Base-by-base conservation (phyloP, 2,888 invertebrate species). In the Dorcus parallelipipedus region DNA sequence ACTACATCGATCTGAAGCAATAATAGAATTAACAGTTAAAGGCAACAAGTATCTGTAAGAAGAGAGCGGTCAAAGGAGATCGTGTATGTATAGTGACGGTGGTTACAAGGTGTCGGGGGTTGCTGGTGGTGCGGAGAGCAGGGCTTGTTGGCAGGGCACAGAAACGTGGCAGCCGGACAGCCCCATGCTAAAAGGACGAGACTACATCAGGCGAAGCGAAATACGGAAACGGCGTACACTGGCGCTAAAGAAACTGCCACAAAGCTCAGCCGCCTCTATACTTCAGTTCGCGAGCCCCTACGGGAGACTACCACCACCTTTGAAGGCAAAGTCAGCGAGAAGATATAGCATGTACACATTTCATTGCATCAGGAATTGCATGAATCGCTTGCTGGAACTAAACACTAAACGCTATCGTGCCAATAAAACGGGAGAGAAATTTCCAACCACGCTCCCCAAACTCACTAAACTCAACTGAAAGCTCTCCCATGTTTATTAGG, bases 301-400 rank as follows among this genome's bases (percentile, higher is more conserved):
- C 58, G 60, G 49, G 62, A 63, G 54, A 64, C 57, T 64, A 65
- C 64, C 61, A 59, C 61, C 67, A 63, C 63, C 59, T 63, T 51
- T 54, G 45, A 55, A 59, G 54, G 61, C 62, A 63, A 60, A 62
- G 59, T 63, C 65, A 67, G 65, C 64, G 56, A 65, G 49, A 65
- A 66, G 63, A 69, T 58, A 70, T 48, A 56, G 67, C 69, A 72
- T 68, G 62, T 65, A 67, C 68, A 71, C 70, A 73, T 66, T 69
- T 76, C 73, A 76, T 74, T 75, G 76, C 75, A 75, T 75, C 72
- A 73, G 73, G 74, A 76, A 73, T 71, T 70, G 71, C 71, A 66
- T 61, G 62, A 66, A 66, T 68, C 68, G 71, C 70, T 69, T 66
- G 63, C 49, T 63, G 67, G 65, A 65, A 67, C 63, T 64, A 67